Conservation (phyloP, 2,113 vertebrate species). For the Ctenodactylus gundi region DNA sequence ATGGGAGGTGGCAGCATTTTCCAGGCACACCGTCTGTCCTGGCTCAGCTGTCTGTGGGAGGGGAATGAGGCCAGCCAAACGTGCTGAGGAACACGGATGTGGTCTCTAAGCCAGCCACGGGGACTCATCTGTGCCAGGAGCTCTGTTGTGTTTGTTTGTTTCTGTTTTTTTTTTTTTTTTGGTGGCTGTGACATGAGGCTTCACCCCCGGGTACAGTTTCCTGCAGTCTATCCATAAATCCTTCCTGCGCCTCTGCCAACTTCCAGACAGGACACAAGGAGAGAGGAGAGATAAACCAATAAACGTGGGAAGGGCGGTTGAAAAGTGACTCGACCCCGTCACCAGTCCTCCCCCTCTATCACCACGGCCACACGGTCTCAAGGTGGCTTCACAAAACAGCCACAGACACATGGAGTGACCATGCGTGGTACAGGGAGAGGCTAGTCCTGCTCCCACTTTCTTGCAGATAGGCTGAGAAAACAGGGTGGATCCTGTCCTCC, state of each 20-base stretch:
- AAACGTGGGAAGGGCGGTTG: constrained; percentile 23
- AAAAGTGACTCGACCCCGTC: neutral
- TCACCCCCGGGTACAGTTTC: neutral
- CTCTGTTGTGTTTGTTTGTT: neutral
- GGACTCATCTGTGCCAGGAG: neutral
- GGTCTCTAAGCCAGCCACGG: neutral
- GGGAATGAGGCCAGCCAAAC: neutral
- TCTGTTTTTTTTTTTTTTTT: neutral
- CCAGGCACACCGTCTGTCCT: constrained; percentile 20
- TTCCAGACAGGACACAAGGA: constrained; percentile 42
- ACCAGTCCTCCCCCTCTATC: neutral
- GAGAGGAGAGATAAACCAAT: constrained; percentile 34
- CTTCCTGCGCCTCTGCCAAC: neutral
- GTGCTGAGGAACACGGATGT: neutral
- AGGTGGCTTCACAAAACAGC: neutral
- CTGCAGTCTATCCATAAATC: neutral
- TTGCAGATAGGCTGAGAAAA: neutral
- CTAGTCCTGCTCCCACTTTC: neutral
- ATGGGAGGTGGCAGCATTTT: neutral
- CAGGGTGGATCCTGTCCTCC: neutral
- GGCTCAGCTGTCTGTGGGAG: neutral
- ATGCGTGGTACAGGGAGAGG: rapidly evolving
- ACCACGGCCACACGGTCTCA: neutral
- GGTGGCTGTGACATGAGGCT: neutral
- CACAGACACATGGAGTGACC: neutral